A percentile compares a stretch with the other conserved stretches of the same genome.
These are phyloP conservation scores for Pandemis cinnamomeana DNA, from an alignment of 2,888 invertebrate species.

Conservation along the genomic window DNA sequence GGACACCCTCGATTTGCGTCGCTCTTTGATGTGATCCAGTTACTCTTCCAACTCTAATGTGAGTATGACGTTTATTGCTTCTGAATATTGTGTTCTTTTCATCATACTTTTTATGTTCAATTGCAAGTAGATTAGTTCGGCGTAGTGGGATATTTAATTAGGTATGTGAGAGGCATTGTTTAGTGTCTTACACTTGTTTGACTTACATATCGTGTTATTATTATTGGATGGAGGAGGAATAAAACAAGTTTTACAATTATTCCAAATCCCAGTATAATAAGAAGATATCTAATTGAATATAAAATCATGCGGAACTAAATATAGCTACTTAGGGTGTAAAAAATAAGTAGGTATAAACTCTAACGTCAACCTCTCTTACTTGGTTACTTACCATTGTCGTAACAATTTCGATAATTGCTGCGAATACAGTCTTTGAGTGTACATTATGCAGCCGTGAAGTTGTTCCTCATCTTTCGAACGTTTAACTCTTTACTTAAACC, in stretches of 20 bases:
- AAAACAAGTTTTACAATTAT: no score
- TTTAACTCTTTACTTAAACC: slow-evolving; percentile 17
- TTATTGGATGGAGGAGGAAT: no score
- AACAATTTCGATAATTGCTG: not conserved
- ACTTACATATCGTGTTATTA: no score
- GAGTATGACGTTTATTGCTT: slow-evolving; percentile 50
- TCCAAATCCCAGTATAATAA: no score
- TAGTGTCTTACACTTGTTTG: not conserved
- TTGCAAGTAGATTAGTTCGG: not conserved
- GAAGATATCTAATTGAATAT: no score
- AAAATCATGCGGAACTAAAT: no score
- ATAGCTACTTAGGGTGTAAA: no score
- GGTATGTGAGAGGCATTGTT: not conserved
- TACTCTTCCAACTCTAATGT: slow-evolving; percentile 47
- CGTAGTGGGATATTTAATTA: not conserved
- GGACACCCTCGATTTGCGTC: slow-evolving; percentile 59
- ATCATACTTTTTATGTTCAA: not conserved
- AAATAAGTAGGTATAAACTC: no score
- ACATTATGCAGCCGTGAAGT: not conserved
- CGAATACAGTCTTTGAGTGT: not conserved
- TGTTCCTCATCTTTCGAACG: not conserved
- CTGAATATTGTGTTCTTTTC: slow-evolving; percentile 39
- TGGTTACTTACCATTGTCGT: no score
- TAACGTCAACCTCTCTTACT: no score
- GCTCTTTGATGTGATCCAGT: slow-evolving; percentile 54